Evolutionary conservation across 1,140 invertebrate genomes (phyloP), one percentile per base, ranked within the genome.

Genomic region (Drosophila punjabiensis): DNA sequence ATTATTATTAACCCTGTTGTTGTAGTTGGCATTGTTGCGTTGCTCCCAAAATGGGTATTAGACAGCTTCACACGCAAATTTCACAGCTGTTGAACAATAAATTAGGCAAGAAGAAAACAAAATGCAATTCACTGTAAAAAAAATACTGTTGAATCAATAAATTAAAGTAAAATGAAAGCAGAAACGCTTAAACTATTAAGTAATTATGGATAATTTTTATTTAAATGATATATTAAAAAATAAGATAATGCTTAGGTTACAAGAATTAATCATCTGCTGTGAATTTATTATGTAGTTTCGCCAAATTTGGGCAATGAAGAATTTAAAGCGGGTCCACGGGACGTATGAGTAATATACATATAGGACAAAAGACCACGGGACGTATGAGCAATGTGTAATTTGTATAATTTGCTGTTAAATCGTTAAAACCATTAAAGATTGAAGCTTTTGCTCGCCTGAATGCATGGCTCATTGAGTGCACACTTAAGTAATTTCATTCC

Each of bases 401-500:
- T 28, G 35, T 30, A 20, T 14, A 20, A 55, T 52, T 48, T 53
- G 30, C 48, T 28, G 33, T 18, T 18, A 32, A 68, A 37, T 70
- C 32, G 41, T 56, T 67, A 33, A 48, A 59, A n/a, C 30, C 70
- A 61, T 71, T 73, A 61, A 74, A 52, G 68, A 33, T 52, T 73
- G 70, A 59, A 73, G 60, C 39, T 43, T 37, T 52, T 43, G 20
- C 20, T 35, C 8, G 30, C 8, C 30, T 45, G 45, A 43, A 24
- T 73, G 45, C 67, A 74, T 30, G 45, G 43, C 70, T 73, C 70
- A 74, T 73, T 73, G 70, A 50, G 67, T 41, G 45, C 68, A 74
- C 68, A 74, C 68, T 60, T 61, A 71, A 52, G 52, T 73, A 74
- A 73, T 73, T 74, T 48, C 55, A 74, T 74, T 74, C 70, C 70